Conservation (phyloP, 2,113 vertebrate species). For the Catharus fuscescens region DNA sequence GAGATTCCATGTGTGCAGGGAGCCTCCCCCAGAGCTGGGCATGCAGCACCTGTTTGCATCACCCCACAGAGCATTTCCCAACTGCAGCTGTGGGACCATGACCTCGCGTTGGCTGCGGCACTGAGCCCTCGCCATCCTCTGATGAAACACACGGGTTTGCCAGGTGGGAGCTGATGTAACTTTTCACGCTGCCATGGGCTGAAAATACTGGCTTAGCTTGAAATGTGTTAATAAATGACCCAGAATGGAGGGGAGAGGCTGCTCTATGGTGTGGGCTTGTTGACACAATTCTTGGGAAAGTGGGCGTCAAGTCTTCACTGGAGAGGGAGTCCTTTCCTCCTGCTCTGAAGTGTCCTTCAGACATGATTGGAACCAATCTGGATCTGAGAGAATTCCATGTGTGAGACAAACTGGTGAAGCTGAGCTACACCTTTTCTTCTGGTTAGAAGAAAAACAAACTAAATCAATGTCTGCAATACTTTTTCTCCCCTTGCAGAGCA, state of each 20-base stretch:
- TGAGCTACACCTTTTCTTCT: not conserved
- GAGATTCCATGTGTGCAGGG: not conserved
- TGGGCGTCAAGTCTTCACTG: rapidly evolving
- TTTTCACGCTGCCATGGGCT: not conserved
- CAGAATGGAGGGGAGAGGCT: not conserved
- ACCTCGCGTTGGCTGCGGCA: not conserved
- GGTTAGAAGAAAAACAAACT: not conserved
- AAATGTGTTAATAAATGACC: conserved; percentile 50
- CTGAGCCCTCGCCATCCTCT: not conserved
- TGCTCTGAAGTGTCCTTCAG: rapidly evolving
- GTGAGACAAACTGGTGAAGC: not conserved
- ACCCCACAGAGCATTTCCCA: not conserved
- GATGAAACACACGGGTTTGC: not conserved
- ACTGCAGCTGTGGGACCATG: not conserved
- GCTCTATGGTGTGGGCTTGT: not conserved
- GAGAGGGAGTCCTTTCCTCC: not conserved
- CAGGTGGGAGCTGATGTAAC: conserved; percentile 1
- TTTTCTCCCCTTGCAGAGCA: not conserved
- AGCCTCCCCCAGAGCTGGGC: not conserved
- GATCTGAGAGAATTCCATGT: not conserved
- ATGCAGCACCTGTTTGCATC: not conserved
- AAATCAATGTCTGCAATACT: too few species aligned
- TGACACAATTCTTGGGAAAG: not conserved
- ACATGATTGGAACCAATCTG: rapidly evolving
- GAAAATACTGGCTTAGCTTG: conserved; percentile 8